Evolutionary conservation across 2,888 invertebrate genomes (phyloP), one percentile per base, ranked within the genome.

Genomic region (Octodonta nipae): DNA sequence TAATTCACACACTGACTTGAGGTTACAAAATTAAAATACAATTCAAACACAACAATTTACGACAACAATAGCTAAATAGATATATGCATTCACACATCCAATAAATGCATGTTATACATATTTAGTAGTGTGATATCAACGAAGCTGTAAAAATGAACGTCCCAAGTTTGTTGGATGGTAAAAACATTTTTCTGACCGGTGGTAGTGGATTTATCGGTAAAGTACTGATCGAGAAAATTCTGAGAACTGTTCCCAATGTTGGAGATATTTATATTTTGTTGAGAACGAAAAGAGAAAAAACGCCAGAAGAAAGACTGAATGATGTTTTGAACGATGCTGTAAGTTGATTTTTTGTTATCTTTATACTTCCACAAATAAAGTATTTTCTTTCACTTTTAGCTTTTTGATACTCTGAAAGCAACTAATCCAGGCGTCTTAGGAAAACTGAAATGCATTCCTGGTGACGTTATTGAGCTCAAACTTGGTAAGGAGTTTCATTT

Each of bases 191-290:
- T 30, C 68, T 91, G 8, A 89, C 88, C 0, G 89, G 91, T 2
- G 85, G 74, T 2, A 80, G 84, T 10, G 91, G 91, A 2, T 92
- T 91, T 54, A 70, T 92, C 60, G 92, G 92, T 0, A 91, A 92
- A 64, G 81, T 84, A 0, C 60, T 92, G 13, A 68, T 91, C 3
- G 92, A 92, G 61, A 93, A 93, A 58, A 60, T 93, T 2, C 58
- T 92, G n/a, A 73, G 88, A 45, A 83, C 83, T 3, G 87, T 88
- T 52, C 71, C 83, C 0, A 73, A 73, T 0, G 48, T 92, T 8
- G 67, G 72, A 28, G 72, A 70, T 32, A 75, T 93, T 40, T 92
- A 82, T 56, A 52, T 89, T 2, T 64, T 92, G 30, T 60, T 89
- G 43, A 68, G 91, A 20, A 67, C 72, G 1, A 84, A 83, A 54